Percentiles rank a stretch among this genome's conserved stretches.
phyloP scores from a whole-genome alignment of 2,113 vertebrate genomes.

The Puntigrus tetrazona region DNA sequence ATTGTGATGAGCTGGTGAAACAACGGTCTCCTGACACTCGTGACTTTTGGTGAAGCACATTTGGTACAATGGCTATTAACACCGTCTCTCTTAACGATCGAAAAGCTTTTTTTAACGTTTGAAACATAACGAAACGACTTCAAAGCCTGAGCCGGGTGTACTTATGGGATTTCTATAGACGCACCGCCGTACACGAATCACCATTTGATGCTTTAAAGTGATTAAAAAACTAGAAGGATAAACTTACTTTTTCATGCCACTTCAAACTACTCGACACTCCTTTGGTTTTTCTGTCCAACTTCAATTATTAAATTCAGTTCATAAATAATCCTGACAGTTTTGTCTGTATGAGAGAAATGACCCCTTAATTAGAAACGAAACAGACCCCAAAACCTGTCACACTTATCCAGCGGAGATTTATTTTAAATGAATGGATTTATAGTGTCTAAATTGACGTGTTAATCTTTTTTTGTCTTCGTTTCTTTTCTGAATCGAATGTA shows the following conservation, averaged over 20 bases:
- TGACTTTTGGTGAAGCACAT: no score
- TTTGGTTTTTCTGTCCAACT: background rate
- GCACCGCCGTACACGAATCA: background rate
- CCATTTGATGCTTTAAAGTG: background rate
- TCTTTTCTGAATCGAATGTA: background rate
- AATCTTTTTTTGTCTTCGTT: background rate
- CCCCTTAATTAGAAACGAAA: conserved; percentile 4
- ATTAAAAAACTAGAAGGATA: background rate
- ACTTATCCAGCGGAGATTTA: background rate
- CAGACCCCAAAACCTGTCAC: background rate
- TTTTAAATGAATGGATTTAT: background rate
- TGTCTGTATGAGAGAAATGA: background rate
- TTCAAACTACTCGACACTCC: background rate
- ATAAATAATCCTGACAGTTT: conserved; percentile 1
- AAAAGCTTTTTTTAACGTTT: background rate
- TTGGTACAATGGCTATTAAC: background rate
- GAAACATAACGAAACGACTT: background rate
- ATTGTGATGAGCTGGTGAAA: background rate
- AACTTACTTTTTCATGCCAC: background rate
- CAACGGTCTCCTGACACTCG: background rate
- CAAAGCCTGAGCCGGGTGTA: background rate
- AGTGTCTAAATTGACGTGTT: background rate
- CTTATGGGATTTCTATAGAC: background rate
- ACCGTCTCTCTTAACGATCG: background rate
- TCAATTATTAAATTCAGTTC: background rate